Percentiles rank a stretch among this genome's conserved stretches.
Evolutionary conservation across 1,140 invertebrate genomes (phyloP).

Genomic region (Hesperophylax magnus): DNA sequence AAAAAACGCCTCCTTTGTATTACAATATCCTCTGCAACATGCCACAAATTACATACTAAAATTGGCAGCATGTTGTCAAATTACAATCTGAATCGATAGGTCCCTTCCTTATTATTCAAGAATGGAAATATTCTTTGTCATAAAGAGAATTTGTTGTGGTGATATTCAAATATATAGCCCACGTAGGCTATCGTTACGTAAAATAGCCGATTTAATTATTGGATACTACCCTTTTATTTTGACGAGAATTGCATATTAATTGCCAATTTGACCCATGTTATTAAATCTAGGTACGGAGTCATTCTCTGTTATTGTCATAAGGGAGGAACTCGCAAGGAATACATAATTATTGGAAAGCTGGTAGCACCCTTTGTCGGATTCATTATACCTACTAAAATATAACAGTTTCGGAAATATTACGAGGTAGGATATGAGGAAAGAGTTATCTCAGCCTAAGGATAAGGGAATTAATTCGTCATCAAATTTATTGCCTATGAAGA

Average conservation of each 20-base stretch:
- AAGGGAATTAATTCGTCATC: no score
- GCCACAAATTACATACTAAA: no score
- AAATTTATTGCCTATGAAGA: no score
- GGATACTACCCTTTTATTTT: conserved; percentile 49
- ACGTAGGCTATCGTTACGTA: conserved; percentile 47
- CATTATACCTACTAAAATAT: not conserved
- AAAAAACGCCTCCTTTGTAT: not conserved
- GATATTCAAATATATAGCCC: conserved; percentile 21
- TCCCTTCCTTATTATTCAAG: conserved; percentile 4
- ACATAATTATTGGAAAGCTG: conserved; percentile 11
- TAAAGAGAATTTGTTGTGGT: conserved; percentile 4
- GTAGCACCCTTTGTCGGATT: not conserved
- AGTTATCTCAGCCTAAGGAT: no score
- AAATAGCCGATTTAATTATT: conserved; percentile 47
- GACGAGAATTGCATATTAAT: conserved; percentile 55
- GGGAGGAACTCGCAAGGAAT: not conserved
- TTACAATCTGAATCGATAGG: not conserved
- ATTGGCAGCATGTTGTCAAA: no score
- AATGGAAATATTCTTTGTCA: not conserved
- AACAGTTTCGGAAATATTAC: no score
- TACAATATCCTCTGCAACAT: no score
- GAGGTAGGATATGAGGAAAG: no score
- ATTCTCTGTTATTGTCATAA: conserved; percentile 26
- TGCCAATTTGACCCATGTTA: conserved; percentile 50
- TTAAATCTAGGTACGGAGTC: conserved; percentile 45